Percentiles rank a stretch among this genome's conserved stretches.
Evolutionary conservation across 2,113 vertebrate species (phyloP).

Genomic region (Xenotilapia caudafasciata): DNA sequence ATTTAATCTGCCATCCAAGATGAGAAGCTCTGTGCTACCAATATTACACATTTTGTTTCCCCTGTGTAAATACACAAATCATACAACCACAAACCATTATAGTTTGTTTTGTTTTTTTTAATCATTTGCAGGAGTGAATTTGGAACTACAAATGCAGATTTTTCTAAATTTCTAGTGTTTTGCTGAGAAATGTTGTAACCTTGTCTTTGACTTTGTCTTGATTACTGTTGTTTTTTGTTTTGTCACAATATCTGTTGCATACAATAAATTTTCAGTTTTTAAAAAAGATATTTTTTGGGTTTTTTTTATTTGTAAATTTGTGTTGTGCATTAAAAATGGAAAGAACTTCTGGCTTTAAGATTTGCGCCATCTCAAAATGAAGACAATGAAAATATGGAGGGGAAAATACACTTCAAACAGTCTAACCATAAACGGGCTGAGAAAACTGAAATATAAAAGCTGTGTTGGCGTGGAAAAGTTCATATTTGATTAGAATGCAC

Average conservation of each 20-base stretch:
- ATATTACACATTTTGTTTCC: background rate
- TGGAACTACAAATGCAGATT: background rate
- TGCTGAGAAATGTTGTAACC: background rate
- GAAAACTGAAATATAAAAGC: background rate
- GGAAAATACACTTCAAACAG: background rate
- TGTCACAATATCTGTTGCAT: background rate
- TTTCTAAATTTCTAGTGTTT: background rate
- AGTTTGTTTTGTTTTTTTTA: background rate
- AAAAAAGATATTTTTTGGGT: background rate
- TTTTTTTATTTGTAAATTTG: background rate
- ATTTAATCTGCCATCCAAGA: background rate
- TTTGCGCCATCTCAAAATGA: background rate
- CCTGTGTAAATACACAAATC: background rate
- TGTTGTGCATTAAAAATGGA: conserved; percentile 37
- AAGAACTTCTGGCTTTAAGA: background rate
- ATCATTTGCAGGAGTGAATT: background rate
- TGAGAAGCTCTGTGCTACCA: background rate
- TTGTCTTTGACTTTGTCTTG: background rate
- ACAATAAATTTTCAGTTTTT: background rate
- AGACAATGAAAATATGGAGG: background rate
- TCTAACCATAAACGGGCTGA: background rate
- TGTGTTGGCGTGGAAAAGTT: background rate
- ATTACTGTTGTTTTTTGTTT: background rate
- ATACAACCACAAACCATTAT: background rate
- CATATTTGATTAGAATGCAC: background rate